These are phyloP conservation scores for Kuschelorhynchus macadamiae DNA, from an alignment of 2,888 invertebrate genomes.

Conservation along the genomic window DNA sequence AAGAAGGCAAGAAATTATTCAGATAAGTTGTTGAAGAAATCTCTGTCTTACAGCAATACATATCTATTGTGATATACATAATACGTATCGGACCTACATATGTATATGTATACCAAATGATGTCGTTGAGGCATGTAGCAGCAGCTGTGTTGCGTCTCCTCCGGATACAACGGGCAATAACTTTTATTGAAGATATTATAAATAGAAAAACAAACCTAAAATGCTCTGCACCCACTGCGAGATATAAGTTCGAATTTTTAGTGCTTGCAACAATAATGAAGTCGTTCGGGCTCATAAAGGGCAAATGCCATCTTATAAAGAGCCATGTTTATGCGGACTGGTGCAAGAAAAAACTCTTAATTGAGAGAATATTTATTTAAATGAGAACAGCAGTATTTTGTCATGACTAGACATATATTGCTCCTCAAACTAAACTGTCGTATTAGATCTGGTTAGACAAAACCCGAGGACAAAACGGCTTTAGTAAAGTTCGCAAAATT, in stretches of 20 bases:
- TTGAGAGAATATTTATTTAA: too few relatives aligned
- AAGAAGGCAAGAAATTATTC: too few relatives aligned
- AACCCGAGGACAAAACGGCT: too few relatives aligned
- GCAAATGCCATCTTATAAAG: background rate
- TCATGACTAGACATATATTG: too few relatives aligned
- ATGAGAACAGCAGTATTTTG: too few relatives aligned
- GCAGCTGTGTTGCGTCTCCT: conserved; percentile 29
- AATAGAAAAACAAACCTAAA: conserved; percentile 40
- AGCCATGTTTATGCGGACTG: background rate
- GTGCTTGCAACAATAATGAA: conserved; percentile 17
- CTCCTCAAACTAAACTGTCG: background rate
- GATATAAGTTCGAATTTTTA: conserved; percentile 18
- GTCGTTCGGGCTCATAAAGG: conserved; percentile 1
- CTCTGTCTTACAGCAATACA: too few relatives aligned
- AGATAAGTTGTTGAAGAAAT: too few relatives aligned
- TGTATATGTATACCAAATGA: too few relatives aligned
- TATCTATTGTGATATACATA: too few relatives aligned
- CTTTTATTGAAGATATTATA: conserved; percentile 36
- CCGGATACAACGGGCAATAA: conserved; percentile 38
- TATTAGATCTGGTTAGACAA: background rate
- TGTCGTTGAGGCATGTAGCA: background rate
- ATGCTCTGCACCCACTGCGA: conserved; percentile 21
- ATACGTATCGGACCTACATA: too few relatives aligned
- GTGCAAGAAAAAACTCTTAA: background rate
- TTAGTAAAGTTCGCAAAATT: too few relatives aligned